Base-by-base conservation (phyloP, 2,113 vertebrate species). In the Syrrhaptes paradoxus region DNA sequence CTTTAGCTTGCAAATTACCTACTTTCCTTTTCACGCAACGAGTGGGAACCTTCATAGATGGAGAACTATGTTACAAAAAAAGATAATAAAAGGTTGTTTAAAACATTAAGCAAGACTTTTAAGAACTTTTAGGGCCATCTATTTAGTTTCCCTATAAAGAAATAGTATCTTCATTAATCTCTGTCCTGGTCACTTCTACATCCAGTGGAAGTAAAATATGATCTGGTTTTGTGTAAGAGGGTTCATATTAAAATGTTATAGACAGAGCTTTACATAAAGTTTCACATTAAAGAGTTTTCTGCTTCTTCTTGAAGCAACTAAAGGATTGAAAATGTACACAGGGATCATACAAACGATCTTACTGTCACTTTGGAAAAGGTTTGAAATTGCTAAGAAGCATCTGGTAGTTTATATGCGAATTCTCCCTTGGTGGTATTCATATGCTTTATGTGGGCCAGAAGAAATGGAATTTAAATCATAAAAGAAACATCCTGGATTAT, bases 391-490 rank as follows among this genome's bases (percentile, higher is more conserved):
- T 79, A 67, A 82, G 49, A 75, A 85, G 19, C 2, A 0, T 81
- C 80, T 63, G 32, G 9, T 52, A 63, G 55, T 88, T 95, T 84
- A 52, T 74, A 80, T 73, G 59, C 0, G 26, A 83, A 73, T 74
- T 95, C 75, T 91, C 81, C 67, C 89, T 91, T 58, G 46, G 75
- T 83, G 75, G 59, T 87, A 84, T 85, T 95, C 75, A 63, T 73
- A 36, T n/a, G 46, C 29, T 93, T 86, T 73, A 73, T 88, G 63
- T 85, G 65, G 52, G 76, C 68, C 90, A 90, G 61, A 77, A 95
- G 58, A 91, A 89, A 93, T 32, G 58, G 63, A 86, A 94, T 93
- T 94, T 85, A 77, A 91, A 93, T 82, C 71, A 80, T 85, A 74
- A 91, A 96, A 91, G 90, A 94, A 96, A 45, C 48, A 74, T 67